phyloP scores from a whole-genome alignment of 1,140 invertebrate species.

The Odontomachus brunneus region DNA sequence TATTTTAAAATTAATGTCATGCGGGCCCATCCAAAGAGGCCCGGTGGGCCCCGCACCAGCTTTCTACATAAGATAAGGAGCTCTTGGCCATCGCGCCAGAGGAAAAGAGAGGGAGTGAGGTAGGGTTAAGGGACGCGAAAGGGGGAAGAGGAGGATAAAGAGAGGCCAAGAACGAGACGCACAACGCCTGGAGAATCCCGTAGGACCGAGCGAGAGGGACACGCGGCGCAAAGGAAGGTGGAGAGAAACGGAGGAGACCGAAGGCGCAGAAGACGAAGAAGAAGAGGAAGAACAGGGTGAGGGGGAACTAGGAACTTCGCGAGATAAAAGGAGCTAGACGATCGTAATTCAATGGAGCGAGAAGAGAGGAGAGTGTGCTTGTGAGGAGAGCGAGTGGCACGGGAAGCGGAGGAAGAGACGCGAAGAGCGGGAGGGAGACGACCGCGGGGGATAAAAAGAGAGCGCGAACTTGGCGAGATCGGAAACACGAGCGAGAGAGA shows the following conservation, averaged over 20 bases:
- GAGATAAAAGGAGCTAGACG: constrained; percentile 51
- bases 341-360: constrained; percentile 62
- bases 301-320: constrained; percentile 51
- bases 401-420: constrained; percentile 15
- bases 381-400: constrained; percentile 44
- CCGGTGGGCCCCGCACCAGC: constrained; percentile 69
- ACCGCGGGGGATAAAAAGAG: constrained; percentile 66
- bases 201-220: constrained; percentile 26
- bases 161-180: constrained; percentile 26
- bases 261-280: constrained; percentile 39
- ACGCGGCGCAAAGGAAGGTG: background rate
- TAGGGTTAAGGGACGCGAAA: background rate
- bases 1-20: constrained; percentile 82
- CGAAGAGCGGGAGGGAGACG: constrained; percentile 22
- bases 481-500: constrained; percentile 67
- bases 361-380: constrained; percentile 62
- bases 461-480: constrained; percentile 50
- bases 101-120: constrained; percentile 47
- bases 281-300: constrained; percentile 35
- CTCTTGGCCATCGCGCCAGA: constrained; percentile 68
- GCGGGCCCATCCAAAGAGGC: constrained; percentile 70
- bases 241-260: constrained; percentile 51
- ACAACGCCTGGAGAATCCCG: constrained; percentile 11
- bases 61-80: constrained; percentile 75
- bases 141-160: constrained; percentile 21